These are phyloP conservation scores for Calephelis nemesis DNA, from an alignment of 1,140 invertebrate species.

Conservation along the genomic window DNA sequence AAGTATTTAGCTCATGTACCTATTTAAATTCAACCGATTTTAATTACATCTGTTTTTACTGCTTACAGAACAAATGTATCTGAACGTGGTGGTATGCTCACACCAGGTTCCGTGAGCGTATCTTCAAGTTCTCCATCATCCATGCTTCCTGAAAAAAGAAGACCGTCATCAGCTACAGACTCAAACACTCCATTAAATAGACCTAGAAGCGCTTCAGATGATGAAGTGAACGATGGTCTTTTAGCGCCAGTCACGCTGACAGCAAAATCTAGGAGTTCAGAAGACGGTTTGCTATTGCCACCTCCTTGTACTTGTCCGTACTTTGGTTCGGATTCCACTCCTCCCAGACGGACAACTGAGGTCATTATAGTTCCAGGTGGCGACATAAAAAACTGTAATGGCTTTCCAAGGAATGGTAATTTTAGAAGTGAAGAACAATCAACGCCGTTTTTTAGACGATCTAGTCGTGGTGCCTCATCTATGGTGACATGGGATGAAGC, in stretches of 20 bases:
- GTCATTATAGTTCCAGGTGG: slow-evolving; percentile 68
- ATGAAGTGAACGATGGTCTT: slow-evolving; percentile 65
- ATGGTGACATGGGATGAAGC: slow-evolving; percentile 83
- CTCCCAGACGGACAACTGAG: slow-evolving; percentile 64
- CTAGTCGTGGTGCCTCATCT: slow-evolving; percentile 64
- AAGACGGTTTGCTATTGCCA: slow-evolving; percentile 80
- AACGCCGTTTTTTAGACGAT: slow-evolving; percentile 60
- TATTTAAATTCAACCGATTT: neutral
- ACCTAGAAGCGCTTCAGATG: slow-evolving; percentile 68
- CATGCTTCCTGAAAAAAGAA: slow-evolving; percentile 61
- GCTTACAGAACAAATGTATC: slow-evolving; percentile 62
- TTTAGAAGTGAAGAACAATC: slow-evolving; percentile 69
- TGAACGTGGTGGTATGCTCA: slow-evolving; percentile 64
- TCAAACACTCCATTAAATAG: slow-evolving; percentile 52
- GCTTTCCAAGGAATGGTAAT: slow-evolving; percentile 60
- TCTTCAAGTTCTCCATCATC: slow-evolving; percentile 70
- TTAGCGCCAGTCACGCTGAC: slow-evolving; percentile 58
- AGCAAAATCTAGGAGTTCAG: slow-evolving; percentile 64
- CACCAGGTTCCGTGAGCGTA: slow-evolving; percentile 65
- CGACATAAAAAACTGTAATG: slow-evolving; percentile 66
- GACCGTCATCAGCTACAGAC: slow-evolving; percentile 58
- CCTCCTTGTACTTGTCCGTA: slow-evolving; percentile 89
- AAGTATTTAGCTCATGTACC: too few species aligned
- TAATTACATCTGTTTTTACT: neutral
- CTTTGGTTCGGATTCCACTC: slow-evolving; percentile 82